A percentile compares a stretch with the other conserved stretches of the same genome.
Evolutionary conservation across 2,797 vertebrate species (phyloP).

Genomic region (Darevskia mixta): DNA sequence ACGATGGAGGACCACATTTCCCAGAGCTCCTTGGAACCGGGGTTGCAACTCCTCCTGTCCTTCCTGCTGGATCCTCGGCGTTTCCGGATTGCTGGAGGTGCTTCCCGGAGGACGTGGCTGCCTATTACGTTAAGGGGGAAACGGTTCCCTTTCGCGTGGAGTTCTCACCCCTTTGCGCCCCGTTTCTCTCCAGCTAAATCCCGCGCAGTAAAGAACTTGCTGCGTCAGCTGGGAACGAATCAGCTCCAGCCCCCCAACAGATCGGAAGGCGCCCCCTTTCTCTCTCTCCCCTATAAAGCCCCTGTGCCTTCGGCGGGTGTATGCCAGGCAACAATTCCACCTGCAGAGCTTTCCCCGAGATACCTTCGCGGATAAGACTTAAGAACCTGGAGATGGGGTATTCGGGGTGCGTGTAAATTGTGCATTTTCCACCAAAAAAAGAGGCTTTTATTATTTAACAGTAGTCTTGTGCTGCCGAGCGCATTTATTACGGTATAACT

Average conservation of each 20-base stretch:
- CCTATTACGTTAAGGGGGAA: neutral
- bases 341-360: neutral
- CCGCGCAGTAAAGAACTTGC: neutral
- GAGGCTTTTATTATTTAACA: neutral
- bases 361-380: neutral
- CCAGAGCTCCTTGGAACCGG: conserved; percentile 76
- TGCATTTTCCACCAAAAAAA: neutral
- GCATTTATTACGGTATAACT: too few species aligned
- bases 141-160: too few species aligned
- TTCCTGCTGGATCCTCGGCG: too few species aligned
- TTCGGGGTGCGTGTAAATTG: neutral
- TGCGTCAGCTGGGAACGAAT: neutral
- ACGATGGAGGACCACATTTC: conserved; percentile 10
- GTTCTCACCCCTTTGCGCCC: neutral
- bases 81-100: neutral
- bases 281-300: neutral
- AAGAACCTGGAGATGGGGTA: neutral
- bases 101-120: neutral
- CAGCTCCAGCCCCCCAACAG: neutral
- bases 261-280: neutral
- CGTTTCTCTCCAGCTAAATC: neutral
- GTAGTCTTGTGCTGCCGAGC: neutral
- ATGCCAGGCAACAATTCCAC: too few species aligned
- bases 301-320: neutral
- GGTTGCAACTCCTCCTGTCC: conserved; percentile 78